phyloP scores from a whole-genome alignment of 2,797 vertebrate species.

The Ctenosaura bakeri region DNA sequence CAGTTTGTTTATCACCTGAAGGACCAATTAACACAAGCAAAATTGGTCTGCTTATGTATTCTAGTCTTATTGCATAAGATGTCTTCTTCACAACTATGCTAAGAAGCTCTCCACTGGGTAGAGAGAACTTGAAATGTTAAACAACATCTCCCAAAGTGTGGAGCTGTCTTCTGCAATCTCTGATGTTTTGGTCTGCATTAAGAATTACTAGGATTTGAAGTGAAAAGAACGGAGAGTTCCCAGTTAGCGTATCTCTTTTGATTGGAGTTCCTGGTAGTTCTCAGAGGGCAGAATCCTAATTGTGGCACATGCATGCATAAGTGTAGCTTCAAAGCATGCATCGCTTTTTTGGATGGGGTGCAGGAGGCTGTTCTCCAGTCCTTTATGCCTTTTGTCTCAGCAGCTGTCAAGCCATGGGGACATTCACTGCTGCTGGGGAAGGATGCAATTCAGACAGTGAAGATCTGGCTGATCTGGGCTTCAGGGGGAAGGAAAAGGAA shows the following conservation, averaged over 20 bases:
- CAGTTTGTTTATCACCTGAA: background rate
- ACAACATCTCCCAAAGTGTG: constrained; percentile 14
- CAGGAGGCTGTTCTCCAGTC: too few species aligned
- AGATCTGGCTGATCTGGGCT: too few species aligned
- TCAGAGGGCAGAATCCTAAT: background rate
- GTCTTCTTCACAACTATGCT: background rate
- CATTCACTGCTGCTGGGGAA: too few species aligned
- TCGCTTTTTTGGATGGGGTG: too few species aligned
- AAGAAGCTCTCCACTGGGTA: constrained; percentile 13
- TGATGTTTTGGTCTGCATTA: background rate
- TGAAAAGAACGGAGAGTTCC: background rate
- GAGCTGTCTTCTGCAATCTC: background rate
- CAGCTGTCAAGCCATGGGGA: too few species aligned
- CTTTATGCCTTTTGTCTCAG: too few species aligned
- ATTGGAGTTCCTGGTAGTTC: background rate
- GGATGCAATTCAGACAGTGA: too few species aligned
- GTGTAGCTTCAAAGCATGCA: too few species aligned
- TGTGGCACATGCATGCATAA: too few species aligned
- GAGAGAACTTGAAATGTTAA: constrained; percentile 20
- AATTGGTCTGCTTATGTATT: constrained; percentile 10
- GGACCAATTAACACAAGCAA: too few species aligned
- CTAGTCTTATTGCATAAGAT: background rate
- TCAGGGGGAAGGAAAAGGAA: too few species aligned
- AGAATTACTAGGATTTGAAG: background rate
- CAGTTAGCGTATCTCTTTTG: background rate